phyloP scores from a whole-genome alignment of 1,140 invertebrate genomes.

The Patella vulgata region DNA sequence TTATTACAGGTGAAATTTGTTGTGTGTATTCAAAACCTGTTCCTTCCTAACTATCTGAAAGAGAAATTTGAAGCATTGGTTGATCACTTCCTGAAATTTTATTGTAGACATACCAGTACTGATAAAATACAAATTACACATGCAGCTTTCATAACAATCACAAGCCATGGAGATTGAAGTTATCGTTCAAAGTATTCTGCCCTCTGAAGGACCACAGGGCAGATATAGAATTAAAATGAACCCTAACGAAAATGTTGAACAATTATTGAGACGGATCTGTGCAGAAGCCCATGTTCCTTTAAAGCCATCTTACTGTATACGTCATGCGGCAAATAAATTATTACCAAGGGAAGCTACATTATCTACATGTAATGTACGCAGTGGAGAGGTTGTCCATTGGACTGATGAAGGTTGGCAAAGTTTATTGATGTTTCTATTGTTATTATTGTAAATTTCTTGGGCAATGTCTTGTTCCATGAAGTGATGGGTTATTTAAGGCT shows the following conservation, averaged over 20 bases:
- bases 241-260: slow-evolving; percentile 33
- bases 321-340: slow-evolving; percentile 25
- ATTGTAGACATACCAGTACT: no score
- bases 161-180: slow-evolving; percentile 30
- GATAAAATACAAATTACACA: no score
- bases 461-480: no score
- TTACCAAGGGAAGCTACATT: slow-evolving; percentile 42
- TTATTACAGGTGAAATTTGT: no score
- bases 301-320: slow-evolving; percentile 37
- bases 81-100: no score
- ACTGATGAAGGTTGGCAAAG: slow-evolving; percentile 39
- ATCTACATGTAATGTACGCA: slow-evolving; percentile 26
- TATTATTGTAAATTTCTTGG: no score
- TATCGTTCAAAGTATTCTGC: slow-evolving; percentile 38
- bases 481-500: no score
- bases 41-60: no score
- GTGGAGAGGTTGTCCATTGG: slow-evolving; percentile 49
- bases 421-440: no score
- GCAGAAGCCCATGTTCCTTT: slow-evolving; percentile 42
- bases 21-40: no score
- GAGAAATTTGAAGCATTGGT: no score
- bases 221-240: slow-evolving; percentile 29
- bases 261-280: slow-evolving; percentile 49
- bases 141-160: no score
- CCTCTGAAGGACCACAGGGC: slow-evolving; percentile 40